phyloP scores from a whole-genome alignment of 2,888 invertebrate species.

The Euplagia quadripunctaria region DNA sequence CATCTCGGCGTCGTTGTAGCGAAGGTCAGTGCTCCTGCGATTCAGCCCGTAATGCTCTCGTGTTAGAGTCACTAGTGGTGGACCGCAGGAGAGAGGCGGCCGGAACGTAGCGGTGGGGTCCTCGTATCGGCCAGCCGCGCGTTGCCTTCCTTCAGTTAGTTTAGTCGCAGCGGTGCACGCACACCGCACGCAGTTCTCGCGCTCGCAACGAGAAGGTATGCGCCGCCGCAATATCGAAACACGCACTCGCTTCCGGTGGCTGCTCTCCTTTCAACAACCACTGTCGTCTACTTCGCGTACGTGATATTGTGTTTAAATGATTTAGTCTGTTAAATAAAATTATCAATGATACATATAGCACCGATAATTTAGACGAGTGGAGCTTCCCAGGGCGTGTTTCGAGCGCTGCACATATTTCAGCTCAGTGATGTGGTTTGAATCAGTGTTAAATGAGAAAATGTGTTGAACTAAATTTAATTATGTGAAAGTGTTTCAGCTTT shows the following conservation, averaged over 20 bases:
- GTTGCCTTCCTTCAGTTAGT: slow-evolving; percentile 77
- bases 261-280: slow-evolving; percentile 69
- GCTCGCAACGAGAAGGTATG: slow-evolving; percentile 85
- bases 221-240: slow-evolving; percentile 61
- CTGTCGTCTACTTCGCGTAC: slow-evolving; percentile 36
- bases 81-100: slow-evolving; percentile 78
- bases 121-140: slow-evolving; percentile 70
- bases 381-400: slow-evolving; percentile 58
- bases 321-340: slow-evolving; percentile 32
- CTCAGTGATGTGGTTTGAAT: slow-evolving; percentile 42
- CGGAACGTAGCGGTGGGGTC: slow-evolving; percentile 79
- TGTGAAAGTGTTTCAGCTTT: slow-evolving; percentile 49
- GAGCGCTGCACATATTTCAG: slow-evolving; percentile 45
- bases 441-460: slow-evolving; percentile 61
- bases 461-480: slow-evolving; percentile 67
- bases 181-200: slow-evolving; percentile 88
- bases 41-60: slow-evolving; percentile 81
- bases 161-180: slow-evolving; percentile 87
- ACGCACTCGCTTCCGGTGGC: slow-evolving; percentile 82
- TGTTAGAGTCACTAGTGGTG: slow-evolving; percentile 81
- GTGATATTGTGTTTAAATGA: slow-evolving; percentile 50
- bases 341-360: slow-evolving; percentile 26
- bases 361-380: slow-evolving; percentile 44
- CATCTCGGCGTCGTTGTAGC: slow-evolving; percentile 63
- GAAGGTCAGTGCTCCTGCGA: slow-evolving; percentile 84